phyloP scores from a whole-genome alignment of 1,140 invertebrate species.

The Drosophila setifemur region DNA sequence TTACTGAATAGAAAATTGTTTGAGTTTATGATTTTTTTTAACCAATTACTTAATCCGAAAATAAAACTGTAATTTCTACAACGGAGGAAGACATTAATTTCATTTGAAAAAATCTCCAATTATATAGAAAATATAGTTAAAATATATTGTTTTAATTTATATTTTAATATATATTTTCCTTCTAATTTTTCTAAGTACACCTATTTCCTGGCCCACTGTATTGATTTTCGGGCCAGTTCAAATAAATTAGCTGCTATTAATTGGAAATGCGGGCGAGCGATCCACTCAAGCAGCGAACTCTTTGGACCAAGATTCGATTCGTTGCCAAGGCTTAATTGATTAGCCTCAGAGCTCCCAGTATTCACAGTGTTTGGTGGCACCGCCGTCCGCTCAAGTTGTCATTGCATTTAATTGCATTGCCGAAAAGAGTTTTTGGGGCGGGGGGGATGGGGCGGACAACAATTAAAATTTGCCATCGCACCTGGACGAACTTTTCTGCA shows the following conservation, averaged over 20 bases:
- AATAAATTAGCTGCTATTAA: constrained; percentile 68
- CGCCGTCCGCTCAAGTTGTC: constrained; percentile 11
- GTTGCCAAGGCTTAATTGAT: constrained; percentile 53
- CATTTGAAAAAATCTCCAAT: too few species aligned
- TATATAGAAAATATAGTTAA: too few species aligned
- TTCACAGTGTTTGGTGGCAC: too few species aligned
- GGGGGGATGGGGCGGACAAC: constrained; percentile 38
- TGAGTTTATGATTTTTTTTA: too few species aligned
- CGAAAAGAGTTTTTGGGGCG: constrained; percentile 49
- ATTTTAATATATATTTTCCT: neutral
- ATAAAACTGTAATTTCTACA: too few species aligned
- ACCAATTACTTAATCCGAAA: neutral
- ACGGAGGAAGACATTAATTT: too few species aligned
- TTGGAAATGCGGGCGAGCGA: constrained; percentile 40
- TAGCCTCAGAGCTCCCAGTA: constrained; percentile 36
- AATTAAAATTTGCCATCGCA: constrained; percentile 55
- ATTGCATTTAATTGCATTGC: constrained; percentile 72
- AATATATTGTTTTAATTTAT: too few species aligned
- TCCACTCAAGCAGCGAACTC: constrained; percentile 31
- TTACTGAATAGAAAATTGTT: too few species aligned
- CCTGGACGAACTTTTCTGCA: constrained; percentile 45
- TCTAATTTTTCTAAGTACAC: too few species aligned
- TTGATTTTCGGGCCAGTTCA: constrained; percentile 61
- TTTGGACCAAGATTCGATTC: constrained; percentile 35
- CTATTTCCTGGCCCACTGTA: constrained; percentile 18